Conservation (phyloP, 2,113 vertebrate genomes). For the Strix aluco region DNA sequence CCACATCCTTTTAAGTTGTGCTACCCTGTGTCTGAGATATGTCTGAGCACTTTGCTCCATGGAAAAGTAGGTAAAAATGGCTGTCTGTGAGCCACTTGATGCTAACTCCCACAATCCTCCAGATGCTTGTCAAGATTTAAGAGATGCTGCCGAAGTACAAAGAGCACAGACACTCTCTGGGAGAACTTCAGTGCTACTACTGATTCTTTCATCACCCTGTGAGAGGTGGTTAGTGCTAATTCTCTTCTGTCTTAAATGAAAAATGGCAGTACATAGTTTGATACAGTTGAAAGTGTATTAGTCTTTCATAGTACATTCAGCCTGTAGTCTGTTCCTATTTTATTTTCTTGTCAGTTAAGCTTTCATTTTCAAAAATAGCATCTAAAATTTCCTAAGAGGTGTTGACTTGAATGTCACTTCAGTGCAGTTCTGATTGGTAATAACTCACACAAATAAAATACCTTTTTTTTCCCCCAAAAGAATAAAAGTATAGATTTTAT, state of each 20-base stretch:
- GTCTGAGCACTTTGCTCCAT: not conserved
- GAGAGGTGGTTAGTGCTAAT: not conserved
- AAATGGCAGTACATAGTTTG: not conserved
- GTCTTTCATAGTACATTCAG: not conserved
- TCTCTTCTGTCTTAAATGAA: not conserved
- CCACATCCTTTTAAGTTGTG: not conserved
- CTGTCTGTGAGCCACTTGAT: not conserved
- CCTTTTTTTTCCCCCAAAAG: not conserved
- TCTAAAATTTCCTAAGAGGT: not conserved
- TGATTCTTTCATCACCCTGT: not conserved
- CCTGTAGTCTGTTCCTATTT: not conserved
- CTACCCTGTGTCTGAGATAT: not conserved
- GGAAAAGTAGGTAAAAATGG: not conserved
- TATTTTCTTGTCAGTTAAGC: not conserved
- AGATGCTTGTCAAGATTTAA: not conserved
- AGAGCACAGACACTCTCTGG: not conserved
- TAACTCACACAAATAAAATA: not conserved
- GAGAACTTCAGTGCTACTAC: not conserved
- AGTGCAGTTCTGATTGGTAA: not conserved
- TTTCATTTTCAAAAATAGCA: constrained; percentile 1
- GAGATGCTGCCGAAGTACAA: not conserved
- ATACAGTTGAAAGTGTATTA: not conserved
- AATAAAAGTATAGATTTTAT: not conserved
- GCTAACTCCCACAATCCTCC: not conserved
- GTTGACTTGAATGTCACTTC: not conserved